Evolutionary conservation across 2,888 invertebrate species (phyloP).

Genomic region (Ephialtes manifestator): DNA sequence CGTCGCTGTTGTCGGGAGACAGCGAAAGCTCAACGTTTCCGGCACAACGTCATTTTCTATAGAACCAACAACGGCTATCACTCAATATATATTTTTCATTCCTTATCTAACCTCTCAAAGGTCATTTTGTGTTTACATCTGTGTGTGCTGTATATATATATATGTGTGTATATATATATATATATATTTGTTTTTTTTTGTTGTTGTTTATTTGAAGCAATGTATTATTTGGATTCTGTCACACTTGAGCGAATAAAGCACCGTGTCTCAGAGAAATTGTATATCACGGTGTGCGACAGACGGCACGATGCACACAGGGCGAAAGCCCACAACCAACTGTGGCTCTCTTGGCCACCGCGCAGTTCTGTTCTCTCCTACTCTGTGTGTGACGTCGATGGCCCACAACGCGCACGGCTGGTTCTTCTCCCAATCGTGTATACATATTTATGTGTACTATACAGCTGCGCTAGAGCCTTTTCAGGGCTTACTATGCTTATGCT

Average conservation of each 20-base stretch:
- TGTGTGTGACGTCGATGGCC: constrained; percentile 63
- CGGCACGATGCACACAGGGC: constrained; percentile 77
- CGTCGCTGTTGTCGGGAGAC: not conserved
- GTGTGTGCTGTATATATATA: not conserved
- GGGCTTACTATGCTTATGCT: not conserved
- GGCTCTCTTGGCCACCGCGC: constrained; percentile 77
- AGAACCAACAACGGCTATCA: constrained; percentile 21
- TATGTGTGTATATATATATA: not conserved
- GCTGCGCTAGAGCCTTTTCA: not conserved
- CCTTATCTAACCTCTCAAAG: constrained; percentile 29
- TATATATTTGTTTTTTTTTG: constrained; percentile 9
- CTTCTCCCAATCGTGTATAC: constrained; percentile 43
- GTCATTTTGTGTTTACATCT: constrained; percentile 2
- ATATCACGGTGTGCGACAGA: constrained; percentile 47
- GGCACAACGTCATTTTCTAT: constrained; percentile 16
- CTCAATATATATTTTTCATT: constrained; percentile 17
- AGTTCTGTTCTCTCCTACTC: constrained; percentile 72
- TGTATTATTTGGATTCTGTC: not conserved
- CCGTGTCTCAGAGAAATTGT: constrained; percentile 15
- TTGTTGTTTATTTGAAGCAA: not conserved
- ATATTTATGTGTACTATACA: not conserved
- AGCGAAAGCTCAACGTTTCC: constrained; percentile 13
- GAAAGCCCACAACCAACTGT: constrained; percentile 84
- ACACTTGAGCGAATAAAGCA: constrained; percentile 3
- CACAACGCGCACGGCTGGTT: constrained; percentile 63